These are phyloP conservation scores for Discoglossus pictus DNA, from an alignment of 2,797 vertebrate species.

Conservation along the genomic window DNA sequence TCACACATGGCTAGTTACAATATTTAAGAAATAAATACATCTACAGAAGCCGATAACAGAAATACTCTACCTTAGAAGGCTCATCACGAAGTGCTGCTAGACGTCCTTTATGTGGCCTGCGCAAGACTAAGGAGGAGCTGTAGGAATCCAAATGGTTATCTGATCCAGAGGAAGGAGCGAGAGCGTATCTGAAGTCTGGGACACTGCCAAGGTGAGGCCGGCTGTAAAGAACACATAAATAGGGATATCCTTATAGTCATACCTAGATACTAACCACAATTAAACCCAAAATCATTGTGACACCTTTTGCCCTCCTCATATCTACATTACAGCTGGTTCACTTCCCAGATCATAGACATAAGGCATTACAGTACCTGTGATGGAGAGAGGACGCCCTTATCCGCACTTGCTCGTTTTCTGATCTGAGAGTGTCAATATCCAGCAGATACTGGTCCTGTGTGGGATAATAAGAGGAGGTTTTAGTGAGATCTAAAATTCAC, in stretches of 20 bases:
- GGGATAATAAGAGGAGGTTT: not conserved
- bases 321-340: too few species aligned
- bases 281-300: too few species aligned
- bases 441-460: conserved; percentile 89
- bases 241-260: too few species aligned
- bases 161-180: conserved; percentile 78
- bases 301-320: too few species aligned
- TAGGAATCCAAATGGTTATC: conserved; percentile 84
- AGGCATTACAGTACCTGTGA: conserved; percentile 72
- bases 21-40: too few species aligned
- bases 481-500: too few species aligned
- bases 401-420: conserved; percentile 85
- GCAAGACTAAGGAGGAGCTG: conserved; percentile 79
- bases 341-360: too few species aligned
- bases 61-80: conserved; percentile 83
- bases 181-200: conserved; percentile 89
- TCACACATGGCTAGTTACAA: too few species aligned
- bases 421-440: conserved; percentile 84
- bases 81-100: conserved; percentile 88
- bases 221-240: conserved; percentile 64
- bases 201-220: conserved; percentile 82
- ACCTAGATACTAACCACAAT: not conserved
- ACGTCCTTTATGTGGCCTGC: conserved; percentile 90
- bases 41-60: not conserved
- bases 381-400: conserved; percentile 85